Base-by-base conservation (phyloP, 35 echinoderm and acorn worm genomes). In the Acanthaster planci region DNA sequence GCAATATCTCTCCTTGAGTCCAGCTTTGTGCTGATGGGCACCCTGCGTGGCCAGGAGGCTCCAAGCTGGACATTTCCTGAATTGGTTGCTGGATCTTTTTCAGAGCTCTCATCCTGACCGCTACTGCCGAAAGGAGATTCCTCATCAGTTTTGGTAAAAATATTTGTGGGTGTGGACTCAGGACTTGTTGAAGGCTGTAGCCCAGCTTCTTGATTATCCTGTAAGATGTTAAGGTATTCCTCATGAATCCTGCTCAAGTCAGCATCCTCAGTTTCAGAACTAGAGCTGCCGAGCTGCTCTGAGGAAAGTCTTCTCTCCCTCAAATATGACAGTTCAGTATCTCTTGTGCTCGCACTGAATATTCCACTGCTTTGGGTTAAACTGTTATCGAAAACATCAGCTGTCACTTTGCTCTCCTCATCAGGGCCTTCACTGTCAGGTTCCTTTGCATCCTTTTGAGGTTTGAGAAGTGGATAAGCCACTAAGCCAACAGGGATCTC, bases 1-100 rank as follows among this genome's bases (percentile, higher is more conserved):
- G 96, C 85, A n/a, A 91, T 42, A 54, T 99, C 96, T 82, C 86
- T 79, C 78, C 96, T 91, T 40, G 91, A 82, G 77, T 42, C 54
- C 42, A 52, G 82, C 21, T 87, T 84, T 21, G 88, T 86, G 23
- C 81, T 82, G 18, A 89, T 78, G 38, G 60, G 60, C 7, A 89
- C 86, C 30, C 90, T 79, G n/a, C 85, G 87, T 47, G 57, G 54
- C 22, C 92, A 64, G 17, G 90, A 51, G 31, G 88, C 42, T 27
- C 92, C 94, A 26, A 90, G 56, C 34, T 8, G 22, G 21, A 10
- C 10, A 29, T 26, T 30, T 29, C 27, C 56, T 26, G 19, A 7
- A 59, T 18, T 18, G 19, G 56, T n/a, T 0, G 19, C 56, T n/a
- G 19, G 19, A 18, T 34, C 34, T 26, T 72, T 34, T 72, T 26